These are phyloP conservation scores for Chrysemys picta DNA, from an alignment of 2,113 vertebrate genomes.

Conservation along the genomic window DNA sequence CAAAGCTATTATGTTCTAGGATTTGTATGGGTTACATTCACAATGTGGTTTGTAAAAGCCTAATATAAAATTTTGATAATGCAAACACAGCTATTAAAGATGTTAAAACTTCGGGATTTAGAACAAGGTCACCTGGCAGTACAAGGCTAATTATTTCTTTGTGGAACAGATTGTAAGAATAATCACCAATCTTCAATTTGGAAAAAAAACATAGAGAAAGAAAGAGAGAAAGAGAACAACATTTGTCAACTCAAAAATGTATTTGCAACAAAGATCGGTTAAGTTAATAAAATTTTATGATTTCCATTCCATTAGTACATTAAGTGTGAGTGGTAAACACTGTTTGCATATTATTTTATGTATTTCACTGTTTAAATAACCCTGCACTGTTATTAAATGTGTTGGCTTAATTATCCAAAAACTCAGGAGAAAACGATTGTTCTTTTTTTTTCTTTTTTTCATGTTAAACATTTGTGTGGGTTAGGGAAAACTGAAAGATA, in stretches of 20 bases:
- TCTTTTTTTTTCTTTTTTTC: background rate
- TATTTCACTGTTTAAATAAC: slow-evolving; percentile 11
- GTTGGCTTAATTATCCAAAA: background rate
- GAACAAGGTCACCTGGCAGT: slow-evolving; percentile 70
- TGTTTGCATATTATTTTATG: background rate
- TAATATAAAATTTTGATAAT: slow-evolving; percentile 68
- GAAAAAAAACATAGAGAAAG: background rate
- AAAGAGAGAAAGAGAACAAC: slow-evolving; percentile 38
- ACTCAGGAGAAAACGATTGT: background rate
- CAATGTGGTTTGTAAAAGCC: slow-evolving; percentile 69
- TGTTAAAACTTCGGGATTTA: slow-evolving; percentile 70
- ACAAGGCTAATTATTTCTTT: slow-evolving; percentile 73
- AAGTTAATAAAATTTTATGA: slow-evolving; percentile 51
- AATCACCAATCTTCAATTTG: slow-evolving; percentile 52
- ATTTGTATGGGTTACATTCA: slow-evolving; percentile 58
- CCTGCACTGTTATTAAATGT: background rate
- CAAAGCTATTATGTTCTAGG: slow-evolving; percentile 50
- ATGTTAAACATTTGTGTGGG: background rate
- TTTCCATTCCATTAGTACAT: slow-evolving; percentile 50
- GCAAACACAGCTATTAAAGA: slow-evolving; percentile 72
- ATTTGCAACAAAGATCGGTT: slow-evolving; percentile 41
- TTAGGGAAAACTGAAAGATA: background rate
- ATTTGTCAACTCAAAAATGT: slow-evolving; percentile 40
- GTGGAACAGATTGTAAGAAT: slow-evolving; percentile 59
- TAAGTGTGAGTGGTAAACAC: slow-evolving; percentile 7